Conservation (phyloP, 2,888 invertebrate species). For the Drosophila pseudotalamancana region DNA sequence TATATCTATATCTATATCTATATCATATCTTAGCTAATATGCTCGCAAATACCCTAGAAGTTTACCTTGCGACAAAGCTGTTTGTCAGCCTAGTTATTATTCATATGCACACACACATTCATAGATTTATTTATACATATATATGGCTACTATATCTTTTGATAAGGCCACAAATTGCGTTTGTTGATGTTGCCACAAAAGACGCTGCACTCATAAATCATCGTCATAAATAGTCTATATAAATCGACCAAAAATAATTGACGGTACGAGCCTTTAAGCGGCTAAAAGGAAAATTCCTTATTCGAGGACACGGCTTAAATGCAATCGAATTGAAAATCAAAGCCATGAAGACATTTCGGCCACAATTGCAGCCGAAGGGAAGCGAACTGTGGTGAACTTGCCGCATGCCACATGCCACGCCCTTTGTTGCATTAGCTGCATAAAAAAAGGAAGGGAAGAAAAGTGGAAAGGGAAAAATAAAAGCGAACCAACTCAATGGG, state of each 20-base stretch:
- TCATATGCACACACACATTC: conserved; percentile 26
- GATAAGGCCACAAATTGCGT: conserved; percentile 67
- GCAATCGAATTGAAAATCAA: conserved; percentile 74
- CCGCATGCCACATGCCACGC: conserved; percentile 31
- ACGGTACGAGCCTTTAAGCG: conserved; percentile 2
- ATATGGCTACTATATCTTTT: conserved; percentile 8
- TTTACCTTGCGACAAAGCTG: conserved; percentile 15
- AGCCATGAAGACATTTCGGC: conserved; percentile 67
- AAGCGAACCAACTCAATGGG: conserved; percentile 60
- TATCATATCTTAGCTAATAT: background rate
- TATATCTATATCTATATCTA: too few relatives aligned
- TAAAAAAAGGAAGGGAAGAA: conserved; percentile 17
- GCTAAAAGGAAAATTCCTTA: conserved; percentile 40
- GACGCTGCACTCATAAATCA: conserved; percentile 60
- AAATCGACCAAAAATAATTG: conserved; percentile 32
- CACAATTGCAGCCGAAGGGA: conserved; percentile 54
- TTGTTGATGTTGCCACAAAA: conserved; percentile 31
- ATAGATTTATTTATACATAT: background rate
- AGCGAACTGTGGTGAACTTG: conserved; percentile 36
- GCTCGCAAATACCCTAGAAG: conserved; percentile 5
- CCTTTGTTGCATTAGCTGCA: conserved; percentile 64
- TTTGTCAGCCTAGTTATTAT: conserved; percentile 41
- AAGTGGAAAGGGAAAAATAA: conserved; percentile 19
- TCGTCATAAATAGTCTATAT: conserved; percentile 56
- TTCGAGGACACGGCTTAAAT: conserved; percentile 59